These are phyloP conservation scores for Blastobasis lacticolella DNA, from an alignment of 2,888 invertebrate species.

Conservation along the genomic window DNA sequence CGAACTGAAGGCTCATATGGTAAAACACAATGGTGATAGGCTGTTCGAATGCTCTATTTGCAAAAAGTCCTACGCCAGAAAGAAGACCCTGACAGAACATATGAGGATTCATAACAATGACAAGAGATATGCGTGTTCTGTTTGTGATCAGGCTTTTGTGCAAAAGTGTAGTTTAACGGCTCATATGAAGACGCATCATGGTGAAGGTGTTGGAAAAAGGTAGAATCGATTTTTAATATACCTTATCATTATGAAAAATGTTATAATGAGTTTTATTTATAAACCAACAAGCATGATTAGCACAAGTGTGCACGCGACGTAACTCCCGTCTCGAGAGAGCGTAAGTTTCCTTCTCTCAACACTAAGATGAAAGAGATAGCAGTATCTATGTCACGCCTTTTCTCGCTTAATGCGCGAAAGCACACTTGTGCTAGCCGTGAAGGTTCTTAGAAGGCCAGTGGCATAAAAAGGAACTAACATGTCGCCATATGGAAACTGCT, in stretches of 20 bases:
- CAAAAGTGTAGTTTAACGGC: conserved; percentile 35
- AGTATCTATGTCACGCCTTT: too few relatives aligned
- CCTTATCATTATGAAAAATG: neutral
- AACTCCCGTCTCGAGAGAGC: too few relatives aligned
- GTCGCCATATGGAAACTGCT: too few relatives aligned
- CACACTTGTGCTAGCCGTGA: too few relatives aligned
- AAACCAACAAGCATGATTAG: neutral
- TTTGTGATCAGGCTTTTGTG: conserved; percentile 30
- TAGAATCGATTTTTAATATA: neutral
- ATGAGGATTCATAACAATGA: conserved; percentile 33
- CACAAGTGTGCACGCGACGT: too few relatives aligned
- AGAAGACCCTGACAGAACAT: conserved; percentile 28
- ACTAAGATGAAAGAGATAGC: too few relatives aligned
- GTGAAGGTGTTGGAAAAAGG: neutral
- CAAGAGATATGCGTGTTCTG: conserved; percentile 23
- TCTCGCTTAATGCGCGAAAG: too few relatives aligned
- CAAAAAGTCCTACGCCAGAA: conserved; percentile 31
- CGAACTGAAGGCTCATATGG: conserved; percentile 20
- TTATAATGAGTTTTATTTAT: neutral
- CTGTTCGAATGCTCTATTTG: conserved; percentile 53
- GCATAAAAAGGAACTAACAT: too few relatives aligned
- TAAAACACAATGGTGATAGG: conserved; percentile 30
- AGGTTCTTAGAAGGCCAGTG: too few relatives aligned
- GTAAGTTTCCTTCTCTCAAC: too few relatives aligned
- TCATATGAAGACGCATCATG: conserved; percentile 21